phyloP scores from a whole-genome alignment of 2,797 vertebrate species.

The Echiichthys vipera region DNA sequence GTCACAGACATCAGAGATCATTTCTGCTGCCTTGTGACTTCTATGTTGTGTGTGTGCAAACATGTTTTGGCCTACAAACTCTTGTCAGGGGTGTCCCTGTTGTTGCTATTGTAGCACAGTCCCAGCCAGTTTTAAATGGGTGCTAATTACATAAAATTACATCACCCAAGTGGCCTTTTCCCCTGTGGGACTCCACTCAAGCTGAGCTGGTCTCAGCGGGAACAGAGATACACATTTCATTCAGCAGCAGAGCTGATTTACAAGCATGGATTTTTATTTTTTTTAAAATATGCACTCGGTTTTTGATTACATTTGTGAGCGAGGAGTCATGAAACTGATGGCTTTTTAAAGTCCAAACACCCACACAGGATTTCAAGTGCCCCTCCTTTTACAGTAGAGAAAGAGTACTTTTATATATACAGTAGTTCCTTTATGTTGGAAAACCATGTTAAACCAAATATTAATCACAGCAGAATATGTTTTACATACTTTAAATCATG shows the following conservation, averaged over 20 bases:
- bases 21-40: too few relatives aligned
- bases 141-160: slow-evolving; percentile 31
- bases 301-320: neutral
- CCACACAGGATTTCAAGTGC: neutral
- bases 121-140: slow-evolving; percentile 28
- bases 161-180: slow-evolving; percentile 19
- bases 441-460: too few relatives aligned
- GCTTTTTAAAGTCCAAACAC: neutral
- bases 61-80: neutral
- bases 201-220: slow-evolving; percentile 22
- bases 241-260: slow-evolving; percentile 12
- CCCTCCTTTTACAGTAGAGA: neutral
- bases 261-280: neutral
- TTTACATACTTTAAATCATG: too few relatives aligned
- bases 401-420: too few relatives aligned
- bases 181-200: slow-evolving; percentile 17
- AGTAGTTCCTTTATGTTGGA: too few relatives aligned
- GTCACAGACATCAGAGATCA: too few relatives aligned
- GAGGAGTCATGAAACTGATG: neutral
- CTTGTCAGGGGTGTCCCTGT: neutral
- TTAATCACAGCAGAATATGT: too few relatives aligned
- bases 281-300: neutral
- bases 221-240: slow-evolving; percentile 7
- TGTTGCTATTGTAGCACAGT: slow-evolving; percentile 13
- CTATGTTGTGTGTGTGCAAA: neutral